phyloP scores from a whole-genome alignment of 2,113 vertebrate genomes.

The Telmatochromis brichardi region DNA sequence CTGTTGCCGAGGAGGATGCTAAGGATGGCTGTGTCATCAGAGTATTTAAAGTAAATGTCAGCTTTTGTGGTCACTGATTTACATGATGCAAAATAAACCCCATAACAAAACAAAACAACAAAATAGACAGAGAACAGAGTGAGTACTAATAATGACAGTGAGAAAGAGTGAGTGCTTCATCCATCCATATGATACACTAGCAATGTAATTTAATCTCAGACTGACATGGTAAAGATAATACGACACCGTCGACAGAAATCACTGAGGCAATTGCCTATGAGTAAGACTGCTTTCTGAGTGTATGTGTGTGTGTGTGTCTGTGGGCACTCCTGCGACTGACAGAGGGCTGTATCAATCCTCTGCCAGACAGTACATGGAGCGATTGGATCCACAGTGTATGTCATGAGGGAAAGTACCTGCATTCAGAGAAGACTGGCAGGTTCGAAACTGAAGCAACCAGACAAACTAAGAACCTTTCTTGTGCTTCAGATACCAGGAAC shows the following conservation, averaged over 20 bases:
- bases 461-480: neutral
- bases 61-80: neutral
- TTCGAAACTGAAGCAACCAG: neutral
- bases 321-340: neutral
- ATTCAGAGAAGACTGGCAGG: neutral
- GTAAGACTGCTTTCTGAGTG: neutral
- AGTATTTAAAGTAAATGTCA: neutral
- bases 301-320: neutral
- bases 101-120: neutral
- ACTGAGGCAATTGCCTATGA: neutral
- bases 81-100: neutral
- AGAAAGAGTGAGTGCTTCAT: neutral
- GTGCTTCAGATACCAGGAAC: neutral
- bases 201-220: neutral
- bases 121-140: neutral
- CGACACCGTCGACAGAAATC: conserved; percentile 2
- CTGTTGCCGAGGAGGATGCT: neutral
- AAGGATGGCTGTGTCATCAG: neutral
- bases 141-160: neutral
- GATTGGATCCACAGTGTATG: neutral
- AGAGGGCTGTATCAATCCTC: neutral
- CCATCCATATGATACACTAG: neutral
- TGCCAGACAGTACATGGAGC: neutral
- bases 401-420: conserved; percentile 18
- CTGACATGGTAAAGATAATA: neutral